Conservation (phyloP, 2,888 invertebrate species). For the Podabrus alpinus region DNA sequence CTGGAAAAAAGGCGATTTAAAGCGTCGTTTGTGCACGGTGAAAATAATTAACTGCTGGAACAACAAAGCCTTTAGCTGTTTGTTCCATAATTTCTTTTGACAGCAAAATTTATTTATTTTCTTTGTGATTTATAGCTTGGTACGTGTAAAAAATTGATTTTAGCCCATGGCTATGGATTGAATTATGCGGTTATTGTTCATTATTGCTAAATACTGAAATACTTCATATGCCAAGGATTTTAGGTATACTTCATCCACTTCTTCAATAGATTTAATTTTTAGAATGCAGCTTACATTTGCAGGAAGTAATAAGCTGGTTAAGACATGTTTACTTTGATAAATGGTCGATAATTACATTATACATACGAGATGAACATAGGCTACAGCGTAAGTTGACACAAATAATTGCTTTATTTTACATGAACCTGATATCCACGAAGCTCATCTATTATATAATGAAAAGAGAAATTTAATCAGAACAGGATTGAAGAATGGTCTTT, state of each 20-base stretch:
- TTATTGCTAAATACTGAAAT: not conserved
- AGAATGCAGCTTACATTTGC: not conserved
- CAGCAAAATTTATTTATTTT: slow-evolving; percentile 22
- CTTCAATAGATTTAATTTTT: not conserved
- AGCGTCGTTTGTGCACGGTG: slow-evolving; percentile 8
- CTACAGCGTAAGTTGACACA: not conserved
- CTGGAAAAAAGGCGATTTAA: not conserved
- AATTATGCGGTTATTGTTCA: slow-evolving; percentile 20
- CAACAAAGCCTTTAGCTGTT: slow-evolving; percentile 16
- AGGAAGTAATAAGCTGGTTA: not conserved
- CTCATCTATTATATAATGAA: not conserved
- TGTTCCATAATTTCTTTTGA: slow-evolving; percentile 19
- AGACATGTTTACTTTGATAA: slow-evolving; percentile 1
- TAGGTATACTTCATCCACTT: not conserved
- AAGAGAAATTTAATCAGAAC: not conserved
- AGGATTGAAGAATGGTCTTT: not conserved
- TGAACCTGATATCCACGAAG: not conserved
- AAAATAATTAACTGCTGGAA: slow-evolving; percentile 15
- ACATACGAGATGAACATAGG: not conserved
- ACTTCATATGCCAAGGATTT: slow-evolving; percentile 14
- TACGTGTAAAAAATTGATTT: slow-evolving; percentile 9
- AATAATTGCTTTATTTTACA: slow-evolving; percentile 4
- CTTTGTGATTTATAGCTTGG: slow-evolving; percentile 13
- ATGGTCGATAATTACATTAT: not conserved
- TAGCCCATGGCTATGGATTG: not conserved